Evolutionary conservation across 2,888 invertebrate species (phyloP).

Genomic region (Stenolophus ochropezus): DNA sequence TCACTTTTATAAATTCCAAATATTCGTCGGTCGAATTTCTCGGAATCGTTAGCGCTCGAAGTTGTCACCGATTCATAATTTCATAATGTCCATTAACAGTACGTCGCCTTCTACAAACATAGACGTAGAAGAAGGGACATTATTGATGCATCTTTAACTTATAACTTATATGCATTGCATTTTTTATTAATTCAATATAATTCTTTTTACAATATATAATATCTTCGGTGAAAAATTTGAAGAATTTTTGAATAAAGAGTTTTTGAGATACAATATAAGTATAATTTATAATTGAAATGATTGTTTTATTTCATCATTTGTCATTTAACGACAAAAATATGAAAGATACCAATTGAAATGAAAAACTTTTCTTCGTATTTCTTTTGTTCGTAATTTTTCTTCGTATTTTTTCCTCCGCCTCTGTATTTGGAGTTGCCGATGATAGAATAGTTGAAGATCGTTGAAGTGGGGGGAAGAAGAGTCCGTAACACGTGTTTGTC

Average conservation of each 20-base stretch:
- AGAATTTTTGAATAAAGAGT: not conserved
- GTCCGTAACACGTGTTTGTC: constrained; percentile 22
- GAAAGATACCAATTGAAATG: no score
- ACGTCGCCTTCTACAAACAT: constrained; percentile 3
- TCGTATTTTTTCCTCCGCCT: not conserved
- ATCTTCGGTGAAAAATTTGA: not conserved
- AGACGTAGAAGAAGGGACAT: not conserved
- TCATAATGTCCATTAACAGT: constrained; percentile 34
- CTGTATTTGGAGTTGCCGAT: not conserved
- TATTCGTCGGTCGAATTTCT: constrained; percentile 40
- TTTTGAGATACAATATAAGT: not conserved
- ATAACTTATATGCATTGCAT: no score
- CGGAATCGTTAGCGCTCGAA: constrained; percentile 27
- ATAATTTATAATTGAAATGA: no score
- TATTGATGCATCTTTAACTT: no score
- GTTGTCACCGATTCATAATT: constrained; percentile 42
- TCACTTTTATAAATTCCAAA: constrained; percentile 41
- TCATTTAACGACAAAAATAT: no score
- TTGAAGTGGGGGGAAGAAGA: not conserved
- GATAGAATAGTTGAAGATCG: constrained; percentile 7
- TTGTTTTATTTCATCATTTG: no score
- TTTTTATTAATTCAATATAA: no score
- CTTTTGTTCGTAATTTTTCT: not conserved
- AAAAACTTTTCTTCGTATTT: not conserved
- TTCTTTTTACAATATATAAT: not conserved